Conservation (phyloP, 2,113 vertebrate species). For the Uropsilus gracilis region DNA sequence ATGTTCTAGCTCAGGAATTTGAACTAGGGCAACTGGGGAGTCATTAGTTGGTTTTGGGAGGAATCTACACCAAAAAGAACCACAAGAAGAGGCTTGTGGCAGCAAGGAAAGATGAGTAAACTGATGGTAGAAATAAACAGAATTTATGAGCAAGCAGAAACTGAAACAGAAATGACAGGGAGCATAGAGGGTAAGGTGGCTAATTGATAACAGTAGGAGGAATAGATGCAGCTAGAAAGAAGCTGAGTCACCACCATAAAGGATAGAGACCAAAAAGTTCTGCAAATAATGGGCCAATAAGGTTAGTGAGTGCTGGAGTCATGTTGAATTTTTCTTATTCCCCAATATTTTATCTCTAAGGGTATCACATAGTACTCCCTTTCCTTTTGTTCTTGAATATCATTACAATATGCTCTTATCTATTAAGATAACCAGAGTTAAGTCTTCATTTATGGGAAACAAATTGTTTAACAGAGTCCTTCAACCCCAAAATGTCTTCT, state of each 20-base stretch:
- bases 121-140: conserved; percentile 42
- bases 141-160: conserved; percentile 62
- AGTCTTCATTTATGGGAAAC: conserved; percentile 12
- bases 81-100: conserved; percentile 65
- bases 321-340: neutral
- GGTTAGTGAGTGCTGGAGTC: neutral
- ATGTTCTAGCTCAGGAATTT: conserved; percentile 75
- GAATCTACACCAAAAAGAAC: conserved; percentile 50
- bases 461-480: conserved; percentile 41
- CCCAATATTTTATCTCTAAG: neutral
- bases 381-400: neutral
- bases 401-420: neutral
- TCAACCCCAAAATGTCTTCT: conserved; percentile 20
- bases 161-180: neutral
- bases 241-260: neutral
- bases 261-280: neutral
- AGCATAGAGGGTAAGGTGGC: neutral
- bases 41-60: conserved; percentile 72
- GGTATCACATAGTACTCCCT: neutral
- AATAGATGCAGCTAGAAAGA: neutral
- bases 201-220: neutral
- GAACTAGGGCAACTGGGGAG: conserved; percentile 66
- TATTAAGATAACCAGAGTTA: neutral
- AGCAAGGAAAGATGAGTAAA: conserved; percentile 57
- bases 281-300: neutral